These are phyloP conservation scores for Lontra canadensis DNA, from an alignment of 2,113 vertebrate species.

Conservation along the genomic window DNA sequence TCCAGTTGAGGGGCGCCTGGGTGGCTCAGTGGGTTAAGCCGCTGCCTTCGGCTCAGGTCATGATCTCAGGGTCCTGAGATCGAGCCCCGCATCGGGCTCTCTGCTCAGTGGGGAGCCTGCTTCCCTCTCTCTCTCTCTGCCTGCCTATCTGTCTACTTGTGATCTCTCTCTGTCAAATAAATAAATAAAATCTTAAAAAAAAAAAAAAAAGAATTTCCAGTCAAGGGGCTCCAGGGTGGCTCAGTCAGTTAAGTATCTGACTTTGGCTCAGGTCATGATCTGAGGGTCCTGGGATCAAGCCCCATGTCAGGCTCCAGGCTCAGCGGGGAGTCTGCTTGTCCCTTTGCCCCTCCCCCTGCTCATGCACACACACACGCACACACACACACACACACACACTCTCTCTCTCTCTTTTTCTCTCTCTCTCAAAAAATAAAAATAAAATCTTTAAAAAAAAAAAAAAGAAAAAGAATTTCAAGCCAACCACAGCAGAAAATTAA, in stretches of 20 bases:
- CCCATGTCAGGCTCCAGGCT: background rate
- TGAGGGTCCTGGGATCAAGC: background rate
- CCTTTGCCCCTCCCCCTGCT: background rate
- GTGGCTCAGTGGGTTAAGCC: background rate
- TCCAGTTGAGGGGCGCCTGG: background rate
- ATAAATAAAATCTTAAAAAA: too few species aligned
- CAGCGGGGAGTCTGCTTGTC: background rate
- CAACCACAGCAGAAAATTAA: background rate
- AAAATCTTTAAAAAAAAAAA: background rate
- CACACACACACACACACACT: too few species aligned
- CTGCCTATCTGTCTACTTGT: too few species aligned
- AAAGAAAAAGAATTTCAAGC: background rate
- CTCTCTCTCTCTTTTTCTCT: too few species aligned
- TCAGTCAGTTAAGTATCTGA: background rate
- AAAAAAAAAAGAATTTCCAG: constrained; percentile 19
- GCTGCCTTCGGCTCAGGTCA: background rate
- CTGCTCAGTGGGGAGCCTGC: background rate
- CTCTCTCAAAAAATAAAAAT: background rate
- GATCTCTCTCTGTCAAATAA: too few species aligned
- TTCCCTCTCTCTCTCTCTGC: too few species aligned
- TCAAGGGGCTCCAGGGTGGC: background rate
- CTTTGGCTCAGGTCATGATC: background rate
- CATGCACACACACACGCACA: too few species aligned
- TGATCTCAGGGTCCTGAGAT: background rate
- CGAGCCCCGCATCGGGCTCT: background rate